Evolutionary conservation across 2,888 invertebrate species (phyloP).

Genomic region (Cylloceria caligata): DNA sequence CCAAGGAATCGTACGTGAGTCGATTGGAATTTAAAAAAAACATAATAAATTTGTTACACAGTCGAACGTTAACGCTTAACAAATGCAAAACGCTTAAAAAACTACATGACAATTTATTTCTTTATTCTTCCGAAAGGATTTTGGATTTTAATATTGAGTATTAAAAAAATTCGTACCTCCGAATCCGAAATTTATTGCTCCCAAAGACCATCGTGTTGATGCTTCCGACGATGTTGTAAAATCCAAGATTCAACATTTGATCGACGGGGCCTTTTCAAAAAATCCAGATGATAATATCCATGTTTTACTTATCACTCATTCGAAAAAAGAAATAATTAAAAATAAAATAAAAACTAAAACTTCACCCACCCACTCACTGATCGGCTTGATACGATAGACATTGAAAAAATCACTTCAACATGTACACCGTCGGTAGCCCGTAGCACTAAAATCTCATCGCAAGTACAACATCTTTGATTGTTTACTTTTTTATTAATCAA

Average conservation of each 20-base stretch:
- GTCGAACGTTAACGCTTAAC: too few relatives aligned
- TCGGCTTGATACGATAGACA: background rate
- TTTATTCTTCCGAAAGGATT: too few relatives aligned
- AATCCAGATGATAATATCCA: constrained; percentile 7
- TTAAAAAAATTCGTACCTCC: constrained; percentile 84
- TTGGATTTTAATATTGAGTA: too few relatives aligned
- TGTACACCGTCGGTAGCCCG: background rate
- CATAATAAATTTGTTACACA: background rate
- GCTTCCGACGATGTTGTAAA: constrained; percentile 79
- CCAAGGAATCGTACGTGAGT: background rate
- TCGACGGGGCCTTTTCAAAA: constrained; percentile 19
- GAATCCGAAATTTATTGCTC: constrained; percentile 86
- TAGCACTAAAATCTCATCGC: constrained; percentile 23
- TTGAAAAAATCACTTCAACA: background rate
- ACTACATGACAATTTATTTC: too few relatives aligned
- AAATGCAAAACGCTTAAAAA: too few relatives aligned
- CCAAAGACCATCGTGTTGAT: constrained; percentile 84
- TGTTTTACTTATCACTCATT: background rate
- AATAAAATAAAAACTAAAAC: constrained; percentile 4
- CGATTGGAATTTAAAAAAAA: background rate
- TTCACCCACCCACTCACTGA: background rate
- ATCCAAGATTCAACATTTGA: constrained; percentile 82
- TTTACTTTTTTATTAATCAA: background rate
- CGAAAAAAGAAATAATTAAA: background rate
- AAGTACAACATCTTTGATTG: constrained; percentile 31